Percentiles rank a stretch among this genome's conserved stretches.
These are phyloP conservation scores for Sebastolobus altivelis DNA, from an alignment of 2,797 vertebrate genomes.

Conservation along the genomic window DNA sequence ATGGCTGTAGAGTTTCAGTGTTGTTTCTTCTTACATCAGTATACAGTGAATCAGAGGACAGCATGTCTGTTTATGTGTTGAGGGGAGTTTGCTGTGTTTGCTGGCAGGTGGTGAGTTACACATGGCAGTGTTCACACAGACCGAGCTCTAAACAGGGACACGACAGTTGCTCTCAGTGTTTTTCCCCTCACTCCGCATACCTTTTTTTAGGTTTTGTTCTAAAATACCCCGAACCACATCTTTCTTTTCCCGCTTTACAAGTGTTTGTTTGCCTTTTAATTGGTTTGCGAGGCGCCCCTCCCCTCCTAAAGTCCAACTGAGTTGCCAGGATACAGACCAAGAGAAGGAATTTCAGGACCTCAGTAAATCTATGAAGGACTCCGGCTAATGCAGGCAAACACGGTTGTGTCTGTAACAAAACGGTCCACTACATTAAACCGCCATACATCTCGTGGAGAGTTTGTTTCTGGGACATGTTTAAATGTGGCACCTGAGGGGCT, in stretches of 20 bases:
- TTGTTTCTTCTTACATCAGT: slow-evolving; percentile 11
- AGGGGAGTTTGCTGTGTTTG: slow-evolving; percentile 25
- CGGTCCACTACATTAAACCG: slow-evolving; percentile 72
- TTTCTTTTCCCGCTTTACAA: slow-evolving; percentile 62
- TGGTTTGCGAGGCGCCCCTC: slow-evolving; percentile 63
- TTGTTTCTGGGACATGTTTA: slow-evolving; percentile 37
- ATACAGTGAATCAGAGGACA: slow-evolving; percentile 27
- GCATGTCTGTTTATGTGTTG: slow-evolving; percentile 29
- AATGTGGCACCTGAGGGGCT: slow-evolving; percentile 38
- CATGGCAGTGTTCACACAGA: slow-evolving; percentile 24
- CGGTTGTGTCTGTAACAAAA: slow-evolving; percentile 53
- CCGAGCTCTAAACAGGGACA: slow-evolving; percentile 47
- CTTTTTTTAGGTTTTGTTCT: slow-evolving; percentile 73
- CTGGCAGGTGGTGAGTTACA: slow-evolving; percentile 48
- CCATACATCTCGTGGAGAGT: slow-evolving; percentile 53
- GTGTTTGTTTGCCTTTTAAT: slow-evolving; percentile 78
- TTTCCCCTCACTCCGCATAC: slow-evolving; percentile 51
- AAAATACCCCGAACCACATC: slow-evolving; percentile 68
- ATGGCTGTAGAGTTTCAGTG: background rate
- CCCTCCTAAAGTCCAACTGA: slow-evolving; percentile 36
- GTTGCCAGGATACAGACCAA: slow-evolving; percentile 79
- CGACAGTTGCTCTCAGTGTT: slow-evolving; percentile 47
- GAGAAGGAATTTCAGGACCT: slow-evolving; percentile 77
- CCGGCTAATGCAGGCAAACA: slow-evolving; percentile 66
- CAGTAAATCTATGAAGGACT: slow-evolving; percentile 71